Evolutionary conservation across 2,888 invertebrate genomes (phyloP), one percentile per base, ranked within the genome.

Genomic region (Nomada ruficornis): DNA sequence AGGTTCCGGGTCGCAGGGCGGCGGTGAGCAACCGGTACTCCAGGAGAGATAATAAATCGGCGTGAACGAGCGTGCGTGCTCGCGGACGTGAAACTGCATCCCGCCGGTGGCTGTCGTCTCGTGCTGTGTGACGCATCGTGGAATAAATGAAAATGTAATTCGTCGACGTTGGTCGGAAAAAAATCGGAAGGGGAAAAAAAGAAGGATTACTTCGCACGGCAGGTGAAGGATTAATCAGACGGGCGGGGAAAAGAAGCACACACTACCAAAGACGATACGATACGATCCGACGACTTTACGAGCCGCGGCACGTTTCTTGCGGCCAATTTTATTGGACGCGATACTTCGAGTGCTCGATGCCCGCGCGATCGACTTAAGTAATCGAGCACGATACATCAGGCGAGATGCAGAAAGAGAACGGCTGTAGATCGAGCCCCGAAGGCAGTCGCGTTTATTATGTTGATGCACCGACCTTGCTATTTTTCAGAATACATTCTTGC

Each of bases 1-100:
- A 68, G 88, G 88, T 89, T 89, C 89, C 89, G 89, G 89, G 88
- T 89, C 79, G 76, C 57, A 65, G 60, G 73, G 70, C 60, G 69
- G 60, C 76, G 70, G 57, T 75, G 83, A 73, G 73, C 75, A 85
- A 87, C 82, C 88, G 62, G 78, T 77, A 77, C 59, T 70, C 29
- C 11, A 9, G 52, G 13, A 50, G 76, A 74, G 77, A 84, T 78
- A 83, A 82, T 82, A 86, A 86, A 87, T 78, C 80, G 82, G 65
- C 82, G 55, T 10, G 70, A 64, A 78, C 73, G 71, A 82, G 76
- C 67, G 67, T 68, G 57, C 59, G 69, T 74, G 63, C 62, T 63
- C 26, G 71, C 36, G 36, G 73, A 67, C 76, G 77, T 71, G 60
- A 72, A 77, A 72, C 47, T 60, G 73, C 76, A 52, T 52, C 70